These are phyloP conservation scores for Limanda limanda DNA, from an alignment of 2,113 vertebrate genomes.

Conservation along the genomic window DNA sequence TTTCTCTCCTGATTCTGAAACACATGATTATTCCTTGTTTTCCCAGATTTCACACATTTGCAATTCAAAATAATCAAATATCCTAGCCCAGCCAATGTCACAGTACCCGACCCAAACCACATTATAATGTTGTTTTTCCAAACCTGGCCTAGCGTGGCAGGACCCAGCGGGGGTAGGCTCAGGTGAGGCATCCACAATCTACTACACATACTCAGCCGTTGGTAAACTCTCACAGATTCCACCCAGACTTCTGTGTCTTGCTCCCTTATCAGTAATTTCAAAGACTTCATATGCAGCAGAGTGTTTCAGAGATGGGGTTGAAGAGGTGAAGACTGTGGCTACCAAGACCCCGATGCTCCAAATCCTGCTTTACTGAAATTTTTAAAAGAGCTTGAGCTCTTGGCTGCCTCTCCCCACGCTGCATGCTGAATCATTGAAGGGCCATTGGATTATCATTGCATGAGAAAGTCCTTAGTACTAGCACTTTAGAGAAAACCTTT, in stretches of 20 bases:
- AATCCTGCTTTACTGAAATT: constrained; percentile 58
- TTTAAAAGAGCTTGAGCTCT: constrained; percentile 65
- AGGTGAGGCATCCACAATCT: no score
- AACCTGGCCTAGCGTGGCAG: no score
- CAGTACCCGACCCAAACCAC: no score
- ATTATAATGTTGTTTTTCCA: no score
- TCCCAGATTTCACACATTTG: no score
- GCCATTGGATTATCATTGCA: constrained; percentile 73
- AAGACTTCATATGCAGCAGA: constrained; percentile 3
- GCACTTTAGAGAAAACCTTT: constrained; percentile 62
- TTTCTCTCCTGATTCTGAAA: no score
- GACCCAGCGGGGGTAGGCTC: no score
- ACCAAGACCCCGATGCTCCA: constrained; percentile 20
- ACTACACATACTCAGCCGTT: not conserved
- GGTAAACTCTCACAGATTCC: not conserved
- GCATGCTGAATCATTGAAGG: constrained; percentile 75
- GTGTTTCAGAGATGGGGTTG: constrained; percentile 29
- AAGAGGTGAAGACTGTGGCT: constrained; percentile 39
- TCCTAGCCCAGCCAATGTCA: no score
- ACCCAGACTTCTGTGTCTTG: not conserved
- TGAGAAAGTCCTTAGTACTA: constrained; percentile 70
- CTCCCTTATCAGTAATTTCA: constrained; percentile 36
- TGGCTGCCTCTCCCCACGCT: constrained; percentile 38
- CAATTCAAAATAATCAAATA: no score
- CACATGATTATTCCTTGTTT: no score